Evolutionary conservation across 92 coral and sea anemone genomes (phyloP).

Genomic region (Paramuricea clavata): DNA sequence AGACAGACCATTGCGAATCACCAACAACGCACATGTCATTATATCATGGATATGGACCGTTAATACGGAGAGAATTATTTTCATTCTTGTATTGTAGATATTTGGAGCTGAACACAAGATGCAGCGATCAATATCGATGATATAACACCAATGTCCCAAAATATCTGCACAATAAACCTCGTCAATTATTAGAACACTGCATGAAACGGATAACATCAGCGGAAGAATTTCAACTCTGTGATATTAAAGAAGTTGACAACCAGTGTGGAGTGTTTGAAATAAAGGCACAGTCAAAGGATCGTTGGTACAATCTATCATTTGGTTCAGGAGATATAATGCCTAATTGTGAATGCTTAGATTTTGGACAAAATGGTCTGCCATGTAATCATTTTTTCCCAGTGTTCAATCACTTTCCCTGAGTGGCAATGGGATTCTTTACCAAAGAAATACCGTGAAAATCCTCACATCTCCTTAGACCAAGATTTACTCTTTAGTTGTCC

Average conservation of each 20-base stretch:
- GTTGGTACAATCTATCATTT: not conserved
- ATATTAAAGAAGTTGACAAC: slow-evolving; percentile 21
- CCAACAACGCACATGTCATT: no score
- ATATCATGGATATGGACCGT: no score
- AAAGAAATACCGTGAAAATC: slow-evolving; percentile 35
- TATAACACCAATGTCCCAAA: slow-evolving; percentile 33
- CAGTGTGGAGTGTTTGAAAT: slow-evolving; percentile 16
- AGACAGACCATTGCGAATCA: not conserved
- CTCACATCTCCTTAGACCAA: slow-evolving; percentile 47
- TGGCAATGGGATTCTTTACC: slow-evolving; percentile 71
- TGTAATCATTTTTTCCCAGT: slow-evolving; percentile 61
- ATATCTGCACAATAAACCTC: slow-evolving; percentile 58
- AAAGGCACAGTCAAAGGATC: slow-evolving; percentile 28
- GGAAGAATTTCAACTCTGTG: slow-evolving; percentile 21
- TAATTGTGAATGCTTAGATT: not conserved
- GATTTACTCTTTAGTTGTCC: not conserved
- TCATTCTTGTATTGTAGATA: slow-evolving; percentile 7
- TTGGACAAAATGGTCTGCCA: not conserved
- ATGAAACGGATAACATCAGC: slow-evolving; percentile 32
- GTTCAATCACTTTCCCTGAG: slow-evolving; percentile 26
- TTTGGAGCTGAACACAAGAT: slow-evolving; percentile 35
- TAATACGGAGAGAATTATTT: no score
- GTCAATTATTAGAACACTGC: slow-evolving; percentile 46
- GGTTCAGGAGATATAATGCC: not conserved
- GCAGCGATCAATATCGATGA: not conserved